Base-by-base conservation (phyloP, 2,888 invertebrate genomes). In the Lagria hirta region DNA sequence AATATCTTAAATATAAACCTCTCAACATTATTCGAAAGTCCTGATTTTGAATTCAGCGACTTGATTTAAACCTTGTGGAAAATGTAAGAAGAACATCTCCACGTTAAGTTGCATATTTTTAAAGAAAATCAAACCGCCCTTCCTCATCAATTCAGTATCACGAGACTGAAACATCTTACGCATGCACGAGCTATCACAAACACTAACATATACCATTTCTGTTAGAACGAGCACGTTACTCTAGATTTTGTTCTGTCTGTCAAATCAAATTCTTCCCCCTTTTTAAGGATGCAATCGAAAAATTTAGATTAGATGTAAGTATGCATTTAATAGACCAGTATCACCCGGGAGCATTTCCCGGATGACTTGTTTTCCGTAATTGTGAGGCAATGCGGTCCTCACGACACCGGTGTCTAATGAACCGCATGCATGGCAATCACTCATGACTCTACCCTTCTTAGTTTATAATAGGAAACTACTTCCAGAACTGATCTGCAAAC, bases 81-180 rank as follows among this genome's bases (percentile, higher is more conserved):
- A 47, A 50, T 50, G 40, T 50, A 42, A 45, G 38, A 34, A 18
- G 40, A 49, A 42, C 28, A 23, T 35, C 18, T 46, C 44, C 27
- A 17, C 49, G 43, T 47, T 47, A 43, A 40, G 35, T 49, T 35
- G 40, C 40, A 46, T 49, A 46, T 49, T 49, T 49, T 42, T 43
- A 29, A 16, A 15, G n/a, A 17, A 33, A n/a, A 33, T 26, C 36
- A 21, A 7, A 24, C 8, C 30, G 28, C 29, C 37, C 35, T 43
- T 43, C 41, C 41, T 44, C 44, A 48, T 44, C 43, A 41, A 48
- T 48, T 48, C 49, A 38, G 32, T 14, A 46, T 43, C 49, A 45
- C 49, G 43, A 12, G 34, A 46, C 32, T 5, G 32, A 40, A 40
- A 36, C 44, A 47, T 43, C 35, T 33, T 16, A 43, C 29, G 29